A percentile compares a stretch with the other conserved stretches of the same genome.
Evolutionary conservation across 2,797 vertebrate genomes (phyloP).

Genomic region (Antrozous pallidus): DNA sequence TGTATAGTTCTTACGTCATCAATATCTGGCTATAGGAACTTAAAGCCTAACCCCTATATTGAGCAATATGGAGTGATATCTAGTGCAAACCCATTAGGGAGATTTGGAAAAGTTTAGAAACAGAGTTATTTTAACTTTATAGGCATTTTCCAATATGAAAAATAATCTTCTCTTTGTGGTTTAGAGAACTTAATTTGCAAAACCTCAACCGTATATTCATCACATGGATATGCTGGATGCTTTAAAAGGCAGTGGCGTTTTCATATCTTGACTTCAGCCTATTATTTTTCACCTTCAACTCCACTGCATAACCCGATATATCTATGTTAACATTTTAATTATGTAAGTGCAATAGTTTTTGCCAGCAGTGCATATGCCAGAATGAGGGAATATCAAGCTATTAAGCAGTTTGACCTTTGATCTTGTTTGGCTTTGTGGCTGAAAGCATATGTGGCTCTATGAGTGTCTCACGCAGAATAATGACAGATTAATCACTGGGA

Average conservation of each 20-base stretch:
- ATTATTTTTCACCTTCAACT: conserved; percentile 22
- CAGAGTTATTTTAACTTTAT: not conserved
- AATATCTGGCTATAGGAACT: not conserved
- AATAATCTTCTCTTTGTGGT: not conserved
- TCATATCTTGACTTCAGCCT: not conserved
- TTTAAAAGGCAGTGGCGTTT: not conserved
- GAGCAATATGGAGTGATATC: not conserved
- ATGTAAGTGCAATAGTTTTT: conserved; percentile 57
- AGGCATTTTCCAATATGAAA: not conserved
- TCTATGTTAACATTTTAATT: conserved; percentile 51
- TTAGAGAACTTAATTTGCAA: not conserved
- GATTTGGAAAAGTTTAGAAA: not conserved
- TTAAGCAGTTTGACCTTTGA: conserved; percentile 62
- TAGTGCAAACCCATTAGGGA: not conserved
- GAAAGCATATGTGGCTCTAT: conserved; percentile 69
- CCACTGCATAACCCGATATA: not conserved
- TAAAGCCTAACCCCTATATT: not conserved
- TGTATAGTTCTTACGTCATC: not conserved
- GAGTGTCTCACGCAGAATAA: conserved; percentile 84
- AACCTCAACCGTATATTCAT: not conserved
- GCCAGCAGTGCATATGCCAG: conserved; percentile 31
- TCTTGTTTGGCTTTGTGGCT: conserved; percentile 39
- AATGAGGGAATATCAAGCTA: conserved; percentile 63
- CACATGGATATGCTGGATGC: not conserved
- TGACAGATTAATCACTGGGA: conserved; percentile 86